Base-by-base conservation (phyloP, 2,113 vertebrate species). In the Xerus inauris region DNA sequence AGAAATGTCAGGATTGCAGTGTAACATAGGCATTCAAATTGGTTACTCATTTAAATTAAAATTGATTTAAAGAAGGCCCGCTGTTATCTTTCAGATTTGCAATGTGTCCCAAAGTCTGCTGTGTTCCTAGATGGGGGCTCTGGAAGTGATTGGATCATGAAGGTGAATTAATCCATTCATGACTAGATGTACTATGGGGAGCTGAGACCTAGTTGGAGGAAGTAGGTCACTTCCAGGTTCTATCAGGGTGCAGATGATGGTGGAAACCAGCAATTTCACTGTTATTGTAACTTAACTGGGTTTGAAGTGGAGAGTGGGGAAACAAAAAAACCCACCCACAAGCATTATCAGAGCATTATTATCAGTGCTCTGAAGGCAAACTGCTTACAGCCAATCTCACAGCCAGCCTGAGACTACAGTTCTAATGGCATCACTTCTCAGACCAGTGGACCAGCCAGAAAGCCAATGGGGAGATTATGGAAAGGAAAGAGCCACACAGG, bases 11-110 rank as follows among this genome's bases (percentile, higher is more conserved):
- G 13, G 42, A 13, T 57, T 45, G 83, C 9, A 22, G 14, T 82
- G n/a, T 65, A 64, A 81, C 45, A 93, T 85, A 38, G 10, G 17
- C 73, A 59, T 38, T 88, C 64, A 92, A 76, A 67, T 38, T 79
- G 32, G 7, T 67, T 14, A 28, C 42, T 81, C 54, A 67, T 64
- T 65, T 64, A n/a, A 64, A 64, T 40, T 35, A n/a, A 54, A 69
- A n/a, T 2, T 40, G n/a, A 10, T 17, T 92, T 77, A 38, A 45
- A 13, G 24, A 69, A 90, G 42, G 19, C 17, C 1, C 6, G 42
- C 49, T 72, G 57, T 57, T 57, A 57, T 20, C 0, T 1, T 57
- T 22, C 54, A 57, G 54, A 57, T 57, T 22, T 57, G 20, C 54
- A 57, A 57, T 57, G 20, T 57, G 20, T 8, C 54, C 7, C 54